Conservation (phyloP, 2,113 vertebrate species). For the Elanoides forficatus region DNA sequence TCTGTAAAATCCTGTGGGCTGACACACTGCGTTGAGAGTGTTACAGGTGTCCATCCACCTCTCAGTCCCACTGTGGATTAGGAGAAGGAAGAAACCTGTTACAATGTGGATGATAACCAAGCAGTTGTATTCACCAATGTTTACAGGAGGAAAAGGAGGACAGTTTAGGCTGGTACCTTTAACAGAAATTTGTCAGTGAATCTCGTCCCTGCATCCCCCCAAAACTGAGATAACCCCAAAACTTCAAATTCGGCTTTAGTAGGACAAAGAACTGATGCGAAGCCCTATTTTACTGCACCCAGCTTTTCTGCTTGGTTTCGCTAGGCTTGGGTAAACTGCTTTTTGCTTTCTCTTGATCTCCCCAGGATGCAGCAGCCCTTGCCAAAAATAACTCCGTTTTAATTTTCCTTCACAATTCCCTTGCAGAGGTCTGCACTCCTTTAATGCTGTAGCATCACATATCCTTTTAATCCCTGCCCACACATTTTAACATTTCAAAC, state of each 20-base stretch:
- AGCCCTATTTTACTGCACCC: background rate
- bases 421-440: slow-evolving; percentile 25
- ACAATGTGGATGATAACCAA: background rate
- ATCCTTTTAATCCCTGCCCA: slow-evolving; percentile 41
- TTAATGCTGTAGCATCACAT: slow-evolving; percentile 20
- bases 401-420: slow-evolving; percentile 35
- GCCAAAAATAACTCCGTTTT: slow-evolving; percentile 33
- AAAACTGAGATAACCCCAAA: background rate
- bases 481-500: slow-evolving; percentile 54
- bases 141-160: background rate
- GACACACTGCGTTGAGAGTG: background rate
- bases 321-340: background rate
- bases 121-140: background rate
- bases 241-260: background rate
- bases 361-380: background rate
- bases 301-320: background rate
- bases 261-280: background rate
- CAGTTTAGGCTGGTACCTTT: background rate
- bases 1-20: background rate
- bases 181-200: background rate
- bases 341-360: slow-evolving; percentile 24
- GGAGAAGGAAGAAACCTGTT: background rate
- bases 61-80: rapidly evolving
- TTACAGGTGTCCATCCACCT: background rate
- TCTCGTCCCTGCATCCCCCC: background rate